Percentiles rank a stretch among this genome's conserved stretches.
phyloP scores from a whole-genome alignment of 2,797 vertebrate species.

The Leptatherina wallacei region DNA sequence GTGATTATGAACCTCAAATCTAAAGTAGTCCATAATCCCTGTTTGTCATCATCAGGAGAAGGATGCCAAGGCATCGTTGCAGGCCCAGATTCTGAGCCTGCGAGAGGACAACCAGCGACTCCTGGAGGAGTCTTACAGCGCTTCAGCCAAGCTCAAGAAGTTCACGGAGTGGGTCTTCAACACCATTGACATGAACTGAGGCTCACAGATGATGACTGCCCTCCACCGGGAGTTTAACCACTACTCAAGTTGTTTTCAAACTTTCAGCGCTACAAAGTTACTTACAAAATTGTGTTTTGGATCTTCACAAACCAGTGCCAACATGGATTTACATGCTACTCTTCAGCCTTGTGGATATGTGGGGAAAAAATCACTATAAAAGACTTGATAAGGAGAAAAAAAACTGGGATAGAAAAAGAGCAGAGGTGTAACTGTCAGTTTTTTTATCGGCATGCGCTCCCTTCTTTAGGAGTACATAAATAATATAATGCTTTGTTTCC shows the following conservation, averaged over 20 bases:
- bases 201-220: constrained; percentile 16
- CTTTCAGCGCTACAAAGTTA: constrained; percentile 33
- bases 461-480: constrained; percentile 40
- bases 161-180: constrained; percentile 99
- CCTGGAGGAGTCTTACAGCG: constrained; percentile 95
- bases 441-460: constrained; percentile 65
- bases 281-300: constrained; percentile 18
- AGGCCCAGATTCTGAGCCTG: constrained; percentile 83
- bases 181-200: constrained; percentile 97
- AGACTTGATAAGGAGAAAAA: constrained; percentile 10
- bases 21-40: constrained; percentile 9
- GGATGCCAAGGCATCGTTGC: constrained; percentile 91
- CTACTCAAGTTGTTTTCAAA: constrained; percentile 46
- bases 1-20: not conserved
- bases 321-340: constrained; percentile 37
- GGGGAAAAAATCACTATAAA: constrained; percentile 18
- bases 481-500: constrained; percentile 38
- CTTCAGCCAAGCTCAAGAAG: constrained; percentile 96
- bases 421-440: constrained; percentile 17
- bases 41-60: constrained; percentile 85
- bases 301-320: constrained; percentile 59
- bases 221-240: constrained; percentile 50
- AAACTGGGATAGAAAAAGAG: constrained; percentile 28
- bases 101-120: constrained; percentile 90
- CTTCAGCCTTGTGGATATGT: constrained; percentile 45